Conservation (phyloP, 2,797 vertebrate genomes). For the Melanotaenia boesemani region DNA sequence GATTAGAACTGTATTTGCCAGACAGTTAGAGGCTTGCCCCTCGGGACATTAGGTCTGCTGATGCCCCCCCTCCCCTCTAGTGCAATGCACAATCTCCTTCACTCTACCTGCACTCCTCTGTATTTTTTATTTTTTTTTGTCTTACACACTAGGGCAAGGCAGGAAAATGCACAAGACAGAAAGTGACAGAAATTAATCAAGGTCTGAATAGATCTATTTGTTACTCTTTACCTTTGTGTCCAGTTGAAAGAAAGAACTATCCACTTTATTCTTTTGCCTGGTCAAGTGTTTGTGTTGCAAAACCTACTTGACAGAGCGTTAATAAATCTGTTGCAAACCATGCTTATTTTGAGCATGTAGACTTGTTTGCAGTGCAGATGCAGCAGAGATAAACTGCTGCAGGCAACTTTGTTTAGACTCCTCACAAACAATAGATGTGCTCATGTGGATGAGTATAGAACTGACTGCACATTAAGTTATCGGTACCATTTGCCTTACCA, state of each 20-base stretch:
- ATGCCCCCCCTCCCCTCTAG: constrained; percentile 8
- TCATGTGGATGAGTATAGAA: constrained; percentile 54
- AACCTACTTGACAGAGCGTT: constrained; percentile 7
- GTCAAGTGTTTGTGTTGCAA: constrained; percentile 3
- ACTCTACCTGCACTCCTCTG: constrained; percentile 10
- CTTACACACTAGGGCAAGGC: neutral
- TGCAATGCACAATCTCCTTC: constrained; percentile 24
- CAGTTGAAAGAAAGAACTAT: neutral
- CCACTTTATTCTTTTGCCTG: neutral
- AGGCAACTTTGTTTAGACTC: constrained; percentile 61
- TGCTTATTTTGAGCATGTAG: constrained; percentile 17
- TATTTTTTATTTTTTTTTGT: constrained; percentile 7
- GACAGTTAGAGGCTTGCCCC: constrained; percentile 68
- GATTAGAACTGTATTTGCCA: constrained; percentile 74
- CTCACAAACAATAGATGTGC: constrained; percentile 66
- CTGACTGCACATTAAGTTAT: constrained; percentile 43
- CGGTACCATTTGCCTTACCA: neutral
- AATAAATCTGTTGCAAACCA: constrained; percentile 14
- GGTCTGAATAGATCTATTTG: neutral
- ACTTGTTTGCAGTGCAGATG: constrained; percentile 52
- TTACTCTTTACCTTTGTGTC: constrained; percentile 2
- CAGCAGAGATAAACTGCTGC: constrained; percentile 42
- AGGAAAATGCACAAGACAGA: neutral
- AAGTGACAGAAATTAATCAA: constrained; percentile 1
- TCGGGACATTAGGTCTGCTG: constrained; percentile 66